Base-by-base conservation (phyloP, 1,140 invertebrate genomes). In the Diabrotica undecimpunctata region DNA sequence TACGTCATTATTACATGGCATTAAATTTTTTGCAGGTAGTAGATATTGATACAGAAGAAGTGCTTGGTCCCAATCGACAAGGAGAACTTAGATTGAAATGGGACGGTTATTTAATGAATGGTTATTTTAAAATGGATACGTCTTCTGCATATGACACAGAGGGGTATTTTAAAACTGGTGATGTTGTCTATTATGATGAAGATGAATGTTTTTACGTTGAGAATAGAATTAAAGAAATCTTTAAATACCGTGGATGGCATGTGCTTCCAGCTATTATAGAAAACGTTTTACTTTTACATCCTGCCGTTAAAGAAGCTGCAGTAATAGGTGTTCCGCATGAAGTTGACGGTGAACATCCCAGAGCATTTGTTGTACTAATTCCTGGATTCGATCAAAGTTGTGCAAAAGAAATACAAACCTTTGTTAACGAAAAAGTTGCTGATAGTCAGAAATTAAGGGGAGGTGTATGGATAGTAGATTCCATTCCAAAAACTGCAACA, bases 171-270 rank as follows among this genome's bases (percentile, higher is more conserved):
- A 83, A 84, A 72, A 89, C 89, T 64, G 89, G 89, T 38, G 89
- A 91, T 74, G 80, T 90, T 37, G 86, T 83, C 0, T 88, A 86
- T 66, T 83, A 86, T 62, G 87, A 90, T 67, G 80, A 86, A 59
- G 81, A 88, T 12, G 83, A 83, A 0, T 84, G 81, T 58, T 81
- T 91, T 36, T 88, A 80, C 65, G 81, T 91, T 46, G 81, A 87
- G 8, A 89, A 89, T 65, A 79, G 90, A 59, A 76, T 89, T 36
- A 91, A 90, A 68, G 88, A 90, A 74, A 79, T 92, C n/a, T 88
- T 92, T 61, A 92, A 92, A 75, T 90, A 87, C 74, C 65, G 64
- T 65, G 53, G 61, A 6, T 74, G 68, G 56, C 72, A 74, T 25
- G 66, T 75, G 12, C 51, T 79, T 5, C 82, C 82, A 25, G 75